These are phyloP conservation scores for Anastrepha ludens DNA, from an alignment of 1,140 invertebrate species.

Conservation along the genomic window DNA sequence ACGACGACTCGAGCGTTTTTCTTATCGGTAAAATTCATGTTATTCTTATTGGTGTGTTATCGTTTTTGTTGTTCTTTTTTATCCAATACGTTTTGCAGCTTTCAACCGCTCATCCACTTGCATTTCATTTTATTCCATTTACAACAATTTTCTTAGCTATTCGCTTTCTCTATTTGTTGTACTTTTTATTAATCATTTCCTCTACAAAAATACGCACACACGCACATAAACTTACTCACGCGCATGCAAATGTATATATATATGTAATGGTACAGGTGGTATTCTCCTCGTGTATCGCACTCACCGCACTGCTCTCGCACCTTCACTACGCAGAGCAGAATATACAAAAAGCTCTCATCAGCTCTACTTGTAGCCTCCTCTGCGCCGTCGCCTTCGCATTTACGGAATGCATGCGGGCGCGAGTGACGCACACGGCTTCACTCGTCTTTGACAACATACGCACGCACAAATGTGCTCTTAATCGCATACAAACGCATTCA, in stretches of 20 bases:
- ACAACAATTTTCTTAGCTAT: neutral
- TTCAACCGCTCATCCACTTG: neutral
- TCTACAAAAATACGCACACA: neutral
- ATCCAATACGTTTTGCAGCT: neutral
- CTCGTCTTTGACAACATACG: neutral
- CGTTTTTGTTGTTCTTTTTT: neutral
- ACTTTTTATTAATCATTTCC: conserved; percentile 14
- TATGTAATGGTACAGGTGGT: too few relatives aligned
- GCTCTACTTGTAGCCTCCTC: neutral
- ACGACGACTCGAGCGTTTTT: conserved; percentile 1
- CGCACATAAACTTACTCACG: neutral
- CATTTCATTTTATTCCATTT: too few relatives aligned
- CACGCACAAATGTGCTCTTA: neutral
- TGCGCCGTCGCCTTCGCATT: neutral
- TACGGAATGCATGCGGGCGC: neutral
- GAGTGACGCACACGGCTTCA: neutral
- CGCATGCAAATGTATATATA: neutral
- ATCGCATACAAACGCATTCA: neutral
- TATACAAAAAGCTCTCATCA: neutral
- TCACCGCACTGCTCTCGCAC: neutral
- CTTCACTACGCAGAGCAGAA: neutral
- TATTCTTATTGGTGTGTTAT: neutral
- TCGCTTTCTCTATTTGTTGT: neutral
- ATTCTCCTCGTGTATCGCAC: neutral
- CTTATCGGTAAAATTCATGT: conserved; percentile 13